Evolutionary conservation across 2,797 vertebrate species (phyloP).

Genomic region (Microchirus variegatus): DNA sequence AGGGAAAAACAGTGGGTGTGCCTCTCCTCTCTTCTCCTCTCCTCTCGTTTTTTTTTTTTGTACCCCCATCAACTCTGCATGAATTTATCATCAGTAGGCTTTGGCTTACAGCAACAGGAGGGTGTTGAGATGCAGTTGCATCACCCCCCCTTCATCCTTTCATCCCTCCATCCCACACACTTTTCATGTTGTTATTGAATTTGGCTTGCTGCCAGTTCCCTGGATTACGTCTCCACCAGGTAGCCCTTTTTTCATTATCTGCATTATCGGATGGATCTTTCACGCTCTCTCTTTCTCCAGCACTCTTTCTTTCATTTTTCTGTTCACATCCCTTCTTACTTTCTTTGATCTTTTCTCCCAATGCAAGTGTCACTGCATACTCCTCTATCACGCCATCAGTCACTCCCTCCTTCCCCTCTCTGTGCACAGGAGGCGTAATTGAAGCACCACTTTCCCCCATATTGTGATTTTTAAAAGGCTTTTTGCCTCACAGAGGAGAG

Average conservation of each 20-base stretch:
- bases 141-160: conserved; percentile 74
- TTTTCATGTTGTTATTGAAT: conserved; percentile 78
- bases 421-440: conserved; percentile 74
- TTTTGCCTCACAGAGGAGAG: conserved; percentile 63
- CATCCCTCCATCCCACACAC: conserved; percentile 70
- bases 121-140: conserved; percentile 80
- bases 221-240: conserved; percentile 77
- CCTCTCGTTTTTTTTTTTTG: conserved; percentile 4
- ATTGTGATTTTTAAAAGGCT: conserved; percentile 79
- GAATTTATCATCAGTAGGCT: conserved; percentile 71
- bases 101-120: conserved; percentile 66
- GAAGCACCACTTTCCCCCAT: conserved; percentile 69
- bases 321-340: conserved; percentile 45
- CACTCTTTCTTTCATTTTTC: conserved; percentile 58
- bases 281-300: conserved; percentile 38
- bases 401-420: conserved; percentile 28
- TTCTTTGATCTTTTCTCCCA: conserved; percentile 36
- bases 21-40: conserved; percentile 11
- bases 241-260: conserved; percentile 78
- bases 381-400: conserved; percentile 24
- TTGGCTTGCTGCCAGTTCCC: conserved; percentile 72
- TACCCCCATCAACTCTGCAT: conserved; percentile 53
- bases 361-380: conserved; percentile 9
- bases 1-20: conserved; percentile 38
- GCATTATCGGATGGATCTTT: conserved; percentile 54